Evolutionary conservation across 2,797 vertebrate genomes (phyloP).

Genomic region (Micropoecilia bifurca): DNA sequence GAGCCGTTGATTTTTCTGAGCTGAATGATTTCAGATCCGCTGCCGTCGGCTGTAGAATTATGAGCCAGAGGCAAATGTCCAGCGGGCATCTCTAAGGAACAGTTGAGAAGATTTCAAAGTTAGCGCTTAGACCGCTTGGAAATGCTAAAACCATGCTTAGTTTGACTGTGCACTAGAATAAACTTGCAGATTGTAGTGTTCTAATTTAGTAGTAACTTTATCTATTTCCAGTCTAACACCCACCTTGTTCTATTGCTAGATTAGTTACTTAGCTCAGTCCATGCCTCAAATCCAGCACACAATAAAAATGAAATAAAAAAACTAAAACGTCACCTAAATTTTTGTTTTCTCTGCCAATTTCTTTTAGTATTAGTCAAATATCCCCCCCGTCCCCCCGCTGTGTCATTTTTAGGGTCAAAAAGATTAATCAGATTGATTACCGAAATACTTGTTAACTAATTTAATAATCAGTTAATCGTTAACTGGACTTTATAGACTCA

Average conservation of each 20-base stretch:
- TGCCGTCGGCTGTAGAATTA: constrained; percentile 46
- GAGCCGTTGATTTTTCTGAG: constrained; percentile 77
- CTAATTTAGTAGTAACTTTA: not conserved
- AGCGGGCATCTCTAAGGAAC: constrained; percentile 55
- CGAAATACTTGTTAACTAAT: no score
- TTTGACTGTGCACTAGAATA: no score
- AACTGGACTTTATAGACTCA: no score
- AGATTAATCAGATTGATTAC: no score
- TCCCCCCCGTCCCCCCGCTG: not conserved
- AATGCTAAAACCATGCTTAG: not conserved
- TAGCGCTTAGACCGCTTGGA: not conserved
- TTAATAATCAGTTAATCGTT: no score
- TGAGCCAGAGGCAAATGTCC: constrained; percentile 37
- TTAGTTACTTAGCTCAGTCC: not conserved
- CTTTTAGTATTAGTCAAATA: not conserved
- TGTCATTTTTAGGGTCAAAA: not conserved
- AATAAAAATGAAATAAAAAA: not conserved
- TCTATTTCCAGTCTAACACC: not conserved
- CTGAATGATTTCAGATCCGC: constrained; percentile 56
- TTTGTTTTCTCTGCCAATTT: not conserved
- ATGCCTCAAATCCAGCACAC: not conserved
- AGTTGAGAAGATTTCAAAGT: not conserved
- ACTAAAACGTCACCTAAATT: not conserved
- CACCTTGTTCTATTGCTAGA: constrained; percentile 9
- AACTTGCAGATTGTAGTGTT: not conserved